phyloP scores from a whole-genome alignment of 1,140 invertebrate genomes.

The Leguminivora glycinivorella region DNA sequence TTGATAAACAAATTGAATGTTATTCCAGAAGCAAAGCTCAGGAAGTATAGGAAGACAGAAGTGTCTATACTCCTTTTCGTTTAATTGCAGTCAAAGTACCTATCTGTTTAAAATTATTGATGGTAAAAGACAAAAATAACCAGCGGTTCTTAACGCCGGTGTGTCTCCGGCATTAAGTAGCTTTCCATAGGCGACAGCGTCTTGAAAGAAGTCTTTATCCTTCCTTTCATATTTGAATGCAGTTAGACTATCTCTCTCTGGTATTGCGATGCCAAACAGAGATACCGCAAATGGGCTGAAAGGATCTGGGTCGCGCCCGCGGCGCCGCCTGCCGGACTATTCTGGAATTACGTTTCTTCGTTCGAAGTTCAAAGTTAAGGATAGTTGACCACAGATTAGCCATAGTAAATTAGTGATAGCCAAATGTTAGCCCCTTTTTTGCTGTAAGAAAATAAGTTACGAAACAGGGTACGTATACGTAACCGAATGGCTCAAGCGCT shows the following conservation, averaged over 20 bases:
- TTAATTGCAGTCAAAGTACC: no score
- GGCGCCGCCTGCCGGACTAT: constrained; percentile 41
- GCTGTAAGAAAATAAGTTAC: no score
- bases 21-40: no score
- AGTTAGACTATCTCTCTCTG: constrained; percentile 23
- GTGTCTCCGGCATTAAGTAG: background rate
- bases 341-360: constrained; percentile 34
- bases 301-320: constrained; percentile 63
- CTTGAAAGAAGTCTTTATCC: constrained; percentile 21
- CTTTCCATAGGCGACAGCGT: background rate
- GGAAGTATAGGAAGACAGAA: no score
- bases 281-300: constrained; percentile 67
- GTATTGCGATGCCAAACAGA: constrained; percentile 68
- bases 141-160: background rate
- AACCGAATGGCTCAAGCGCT: no score
- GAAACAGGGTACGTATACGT: no score
- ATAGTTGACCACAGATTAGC: no score
- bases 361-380: no score
- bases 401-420: no score
- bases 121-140: background rate
- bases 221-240: constrained; percentile 19
- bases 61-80: no score
- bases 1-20: background rate
- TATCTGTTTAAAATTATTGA: no score
- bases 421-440: no score